Conservation (phyloP, 2,113 vertebrate genomes). For the Perccottus glenii region DNA sequence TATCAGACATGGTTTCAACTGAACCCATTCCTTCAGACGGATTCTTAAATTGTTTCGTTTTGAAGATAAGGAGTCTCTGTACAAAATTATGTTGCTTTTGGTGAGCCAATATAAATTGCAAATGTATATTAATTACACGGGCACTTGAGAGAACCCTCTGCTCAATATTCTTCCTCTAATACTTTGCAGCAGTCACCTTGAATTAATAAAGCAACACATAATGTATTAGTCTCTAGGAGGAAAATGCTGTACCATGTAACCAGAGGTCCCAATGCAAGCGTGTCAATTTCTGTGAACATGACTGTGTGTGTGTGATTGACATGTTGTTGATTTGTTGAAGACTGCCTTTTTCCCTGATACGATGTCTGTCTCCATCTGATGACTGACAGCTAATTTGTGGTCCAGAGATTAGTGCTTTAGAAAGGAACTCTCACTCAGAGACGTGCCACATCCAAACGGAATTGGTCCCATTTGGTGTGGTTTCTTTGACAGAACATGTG, state of each 20-base stretch:
- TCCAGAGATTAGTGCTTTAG: slow-evolving; percentile 74
- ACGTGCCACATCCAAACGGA: slow-evolving; percentile 43
- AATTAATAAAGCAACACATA: slow-evolving; percentile 55
- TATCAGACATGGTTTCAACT: not conserved
- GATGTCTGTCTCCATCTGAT: slow-evolving; percentile 57
- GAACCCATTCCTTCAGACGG: slow-evolving; percentile 15
- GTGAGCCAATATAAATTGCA: slow-evolving; percentile 33
- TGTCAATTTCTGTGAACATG: slow-evolving; percentile 7
- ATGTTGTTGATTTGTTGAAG: slow-evolving; percentile 71
- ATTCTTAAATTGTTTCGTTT: slow-evolving; percentile 19
- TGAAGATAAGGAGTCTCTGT: slow-evolving; percentile 17
- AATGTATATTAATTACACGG: slow-evolving; percentile 51
- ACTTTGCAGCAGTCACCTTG: slow-evolving; percentile 58
- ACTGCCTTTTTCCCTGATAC: slow-evolving; percentile 53
- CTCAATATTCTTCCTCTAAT: slow-evolving; percentile 32
- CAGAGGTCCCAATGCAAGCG: not conserved
- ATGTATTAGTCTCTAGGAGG: too few species aligned
- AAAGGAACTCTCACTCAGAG: slow-evolving; percentile 54
- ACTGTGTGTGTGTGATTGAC: slow-evolving; percentile 61
- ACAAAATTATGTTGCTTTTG: slow-evolving; percentile 27
- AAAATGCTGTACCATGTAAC: slow-evolving; percentile 26
- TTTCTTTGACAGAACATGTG: slow-evolving; percentile 54
- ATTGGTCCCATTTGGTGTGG: slow-evolving; percentile 59
- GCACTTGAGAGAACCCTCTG: slow-evolving; percentile 35
- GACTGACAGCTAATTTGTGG: slow-evolving; percentile 80